phyloP scores from a whole-genome alignment of 1,140 invertebrate species.

The Sitophilus oryzae region DNA sequence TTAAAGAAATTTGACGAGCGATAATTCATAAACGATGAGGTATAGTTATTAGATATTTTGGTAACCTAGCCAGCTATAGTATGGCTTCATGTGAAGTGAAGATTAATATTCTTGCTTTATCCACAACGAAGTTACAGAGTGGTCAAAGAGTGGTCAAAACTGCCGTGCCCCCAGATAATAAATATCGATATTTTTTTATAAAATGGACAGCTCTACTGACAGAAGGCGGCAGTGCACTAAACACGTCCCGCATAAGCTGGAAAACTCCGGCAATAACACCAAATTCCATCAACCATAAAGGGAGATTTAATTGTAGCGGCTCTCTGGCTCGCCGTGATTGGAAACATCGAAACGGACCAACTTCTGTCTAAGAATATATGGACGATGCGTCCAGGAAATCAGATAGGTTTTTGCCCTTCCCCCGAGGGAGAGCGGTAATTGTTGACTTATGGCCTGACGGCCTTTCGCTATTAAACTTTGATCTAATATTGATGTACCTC shows the following conservation, averaged over 20 bases:
- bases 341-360: conserved; percentile 27
- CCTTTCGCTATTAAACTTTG: conserved; percentile 29
- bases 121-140: too few relatives aligned
- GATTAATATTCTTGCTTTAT: too few relatives aligned
- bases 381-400: conserved; percentile 25
- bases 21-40: too few relatives aligned
- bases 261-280: conserved; percentile 29
- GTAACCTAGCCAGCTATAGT: too few relatives aligned
- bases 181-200: too few relatives aligned
- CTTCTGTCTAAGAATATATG: conserved; percentile 36
- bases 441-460: conserved; percentile 40
- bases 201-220: too few relatives aligned
- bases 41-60: too few relatives aligned
- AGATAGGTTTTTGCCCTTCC: conserved; percentile 24
- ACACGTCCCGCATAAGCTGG: conserved; percentile 25
- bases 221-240: conserved; percentile 20
- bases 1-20: too few relatives aligned
- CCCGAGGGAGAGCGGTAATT: conserved; percentile 40
- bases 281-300: conserved; percentile 38
- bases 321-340: conserved; percentile 37
- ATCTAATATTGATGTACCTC: conserved; percentile 32
- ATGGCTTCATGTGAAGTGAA: too few relatives aligned
- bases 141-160: too few relatives aligned
- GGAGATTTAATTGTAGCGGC: conserved; percentile 40
- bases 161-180: too few relatives aligned